Base-by-base conservation (phyloP, 2,113 vertebrate genomes). In the Malurus alboscapulatus region DNA sequence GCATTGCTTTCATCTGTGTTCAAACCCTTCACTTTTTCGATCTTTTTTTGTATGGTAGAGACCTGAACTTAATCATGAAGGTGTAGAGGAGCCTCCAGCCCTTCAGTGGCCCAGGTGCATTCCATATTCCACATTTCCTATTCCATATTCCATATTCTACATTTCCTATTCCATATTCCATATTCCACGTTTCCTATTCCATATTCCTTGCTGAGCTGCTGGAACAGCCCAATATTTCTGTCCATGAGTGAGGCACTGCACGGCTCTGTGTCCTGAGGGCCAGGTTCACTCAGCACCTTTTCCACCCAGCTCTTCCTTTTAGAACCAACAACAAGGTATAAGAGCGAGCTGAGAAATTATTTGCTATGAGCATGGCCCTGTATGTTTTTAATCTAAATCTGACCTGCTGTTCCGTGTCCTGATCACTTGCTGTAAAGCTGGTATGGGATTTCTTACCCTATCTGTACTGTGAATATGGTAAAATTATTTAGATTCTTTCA, bases 171-270 rank as follows among this genome's bases (percentile, higher is more conserved):
- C 72, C 15, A 17, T 21, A 12, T 30, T 44, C 6, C 20, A 34
- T 34, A 34, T 34, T 81, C 48, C 15, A 16, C 2, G 27, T n/a
- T 34, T 2, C 42, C 9, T 3, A 40, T n/a, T 32, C 72, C 15
- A 17, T 21, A 12, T 30, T 44, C 6, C 20, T 24, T 55, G 13
- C 22, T 59, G 17, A 14, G 15, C 17, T 85, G 26, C 7, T 69
- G 65, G 14, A 67, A 16, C 15, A 77, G 19, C 36, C 82, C 68
- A 14, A 1, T 7, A 4, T 36, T 81, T 51, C 8, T 61, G 36
- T 40, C 5, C 1, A 0, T 4, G 1, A 36, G 17, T 13, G 20
- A 25, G 57, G 29, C 47, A 15, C 42, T 36, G 50, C 36, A 10
- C 4, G 27, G 4, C 34, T 59, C 17, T 51, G 36, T 32, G 13